These are phyloP conservation scores for Xylophagus ater DNA, from an alignment of 2,888 invertebrate genomes.

Conservation along the genomic window DNA sequence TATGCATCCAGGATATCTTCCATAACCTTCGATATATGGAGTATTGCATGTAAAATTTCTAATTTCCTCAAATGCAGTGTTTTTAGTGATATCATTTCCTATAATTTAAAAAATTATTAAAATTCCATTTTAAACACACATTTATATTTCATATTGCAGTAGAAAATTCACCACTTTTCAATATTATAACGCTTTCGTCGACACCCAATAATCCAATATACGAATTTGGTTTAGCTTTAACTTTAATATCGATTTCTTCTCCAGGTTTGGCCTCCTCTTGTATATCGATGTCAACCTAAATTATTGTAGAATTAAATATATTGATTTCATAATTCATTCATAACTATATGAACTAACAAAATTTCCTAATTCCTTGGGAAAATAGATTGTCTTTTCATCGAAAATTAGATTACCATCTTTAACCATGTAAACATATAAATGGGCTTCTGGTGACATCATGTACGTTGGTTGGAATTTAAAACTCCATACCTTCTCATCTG, in stretches of 20 bases:
- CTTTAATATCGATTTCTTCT: constrained; percentile 60
- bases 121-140: too few species aligned
- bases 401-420: constrained; percentile 66
- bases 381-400: constrained; percentile 71
- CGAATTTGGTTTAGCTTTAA: constrained; percentile 71
- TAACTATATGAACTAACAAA: too few species aligned
- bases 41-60: constrained; percentile 46
- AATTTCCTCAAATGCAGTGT: constrained; percentile 49
- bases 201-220: too few species aligned
- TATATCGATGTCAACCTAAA: constrained; percentile 59
- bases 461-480: constrained; percentile 62
- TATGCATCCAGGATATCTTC: constrained; percentile 28
- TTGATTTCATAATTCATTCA: too few species aligned
- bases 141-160: too few species aligned
- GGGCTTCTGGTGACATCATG: constrained; percentile 75
- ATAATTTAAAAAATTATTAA: not conserved
- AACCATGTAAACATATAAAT: constrained; percentile 69
- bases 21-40: constrained; percentile 29
- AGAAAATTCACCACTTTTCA: constrained; percentile 69
- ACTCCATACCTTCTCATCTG: constrained; percentile 42
- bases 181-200: constrained; percentile 66
- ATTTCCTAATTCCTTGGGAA: constrained; percentile 67
- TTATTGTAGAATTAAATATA: not conserved
- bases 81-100: constrained; percentile 39
- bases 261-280: constrained; percentile 62